These are phyloP conservation scores for Stegodyphus dumicola DNA, from an alignment of 1,140 invertebrate species.

Conservation along the genomic window DNA sequence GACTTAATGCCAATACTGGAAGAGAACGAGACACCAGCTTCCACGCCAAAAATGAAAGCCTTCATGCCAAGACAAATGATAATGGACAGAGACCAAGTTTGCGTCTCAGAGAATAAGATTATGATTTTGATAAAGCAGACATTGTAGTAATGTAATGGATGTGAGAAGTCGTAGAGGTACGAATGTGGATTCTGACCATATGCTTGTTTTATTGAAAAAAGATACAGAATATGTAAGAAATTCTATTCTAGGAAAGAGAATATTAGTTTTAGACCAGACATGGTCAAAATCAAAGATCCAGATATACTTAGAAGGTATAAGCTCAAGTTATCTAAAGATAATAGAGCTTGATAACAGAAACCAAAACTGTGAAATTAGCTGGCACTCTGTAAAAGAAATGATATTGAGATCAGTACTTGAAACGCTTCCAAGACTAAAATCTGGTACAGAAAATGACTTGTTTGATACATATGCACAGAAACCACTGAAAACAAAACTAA, in stretches of 20 bases:
- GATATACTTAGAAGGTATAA: too few relatives aligned
- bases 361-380: too few relatives aligned
- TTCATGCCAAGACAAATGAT: background rate
- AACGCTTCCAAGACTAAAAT: background rate
- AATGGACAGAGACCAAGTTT: conserved; percentile 18
- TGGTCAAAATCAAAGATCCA: too few relatives aligned
- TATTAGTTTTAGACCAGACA: too few relatives aligned
- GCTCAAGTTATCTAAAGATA: too few relatives aligned
- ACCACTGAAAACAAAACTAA: background rate
- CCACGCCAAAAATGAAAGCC: background rate
- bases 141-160: conserved; percentile 6
- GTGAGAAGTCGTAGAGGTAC: conserved; percentile 4
- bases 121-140: too few relatives aligned
- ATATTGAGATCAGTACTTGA: background rate
- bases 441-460: background rate
- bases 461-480: background rate
- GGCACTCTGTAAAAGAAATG: background rate
- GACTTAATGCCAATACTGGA: background rate
- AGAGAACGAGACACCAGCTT: background rate
- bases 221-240: too few relatives aligned
- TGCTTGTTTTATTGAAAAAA: too few relatives aligned
- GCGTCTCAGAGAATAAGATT: conserved; percentile 2
- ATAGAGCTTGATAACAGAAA: too few relatives aligned
- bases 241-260: too few relatives aligned
- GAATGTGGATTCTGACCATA: conserved; percentile 5